phyloP scores from a whole-genome alignment of 1,140 invertebrate genomes.

The Lucilia cuprina region DNA sequence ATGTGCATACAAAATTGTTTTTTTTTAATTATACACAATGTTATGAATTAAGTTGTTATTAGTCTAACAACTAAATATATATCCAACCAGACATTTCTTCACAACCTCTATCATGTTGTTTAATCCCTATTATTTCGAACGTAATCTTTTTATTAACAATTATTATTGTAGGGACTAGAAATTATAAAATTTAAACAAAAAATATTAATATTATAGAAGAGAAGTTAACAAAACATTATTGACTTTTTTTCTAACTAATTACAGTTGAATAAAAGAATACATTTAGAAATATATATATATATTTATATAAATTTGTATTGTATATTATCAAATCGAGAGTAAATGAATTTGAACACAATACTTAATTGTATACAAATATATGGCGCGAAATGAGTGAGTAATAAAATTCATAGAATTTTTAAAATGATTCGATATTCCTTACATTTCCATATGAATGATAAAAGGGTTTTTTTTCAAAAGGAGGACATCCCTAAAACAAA shows the following conservation, averaged over 20 bases:
- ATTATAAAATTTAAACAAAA: background rate
- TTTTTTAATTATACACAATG: too few species aligned
- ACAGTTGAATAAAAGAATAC: slow-evolving; percentile 14
- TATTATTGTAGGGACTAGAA: background rate
- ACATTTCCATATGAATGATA: slow-evolving; percentile 1
- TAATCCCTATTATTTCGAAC: background rate
- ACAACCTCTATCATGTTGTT: too few species aligned
- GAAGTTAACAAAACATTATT: slow-evolving; percentile 31
- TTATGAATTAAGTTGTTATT: too few species aligned
- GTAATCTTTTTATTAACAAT: background rate
- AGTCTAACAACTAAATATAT: too few species aligned
- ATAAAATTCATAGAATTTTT: background rate
- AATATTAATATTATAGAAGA: background rate
- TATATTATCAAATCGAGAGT: background rate
- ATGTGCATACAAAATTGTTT: too few species aligned
- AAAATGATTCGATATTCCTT: background rate
- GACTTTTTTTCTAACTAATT: slow-evolving; percentile 25
- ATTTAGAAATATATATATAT: background rate
- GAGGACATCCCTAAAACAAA: background rate
- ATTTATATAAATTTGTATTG: background rate
- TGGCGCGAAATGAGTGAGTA: too few species aligned
- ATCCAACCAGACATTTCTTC: too few species aligned
- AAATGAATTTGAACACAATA: background rate
- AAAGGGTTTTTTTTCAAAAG: background rate
- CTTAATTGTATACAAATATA: background rate